Conservation (phyloP, 2,113 vertebrate species). For the Salvelinus sp. region DNA sequence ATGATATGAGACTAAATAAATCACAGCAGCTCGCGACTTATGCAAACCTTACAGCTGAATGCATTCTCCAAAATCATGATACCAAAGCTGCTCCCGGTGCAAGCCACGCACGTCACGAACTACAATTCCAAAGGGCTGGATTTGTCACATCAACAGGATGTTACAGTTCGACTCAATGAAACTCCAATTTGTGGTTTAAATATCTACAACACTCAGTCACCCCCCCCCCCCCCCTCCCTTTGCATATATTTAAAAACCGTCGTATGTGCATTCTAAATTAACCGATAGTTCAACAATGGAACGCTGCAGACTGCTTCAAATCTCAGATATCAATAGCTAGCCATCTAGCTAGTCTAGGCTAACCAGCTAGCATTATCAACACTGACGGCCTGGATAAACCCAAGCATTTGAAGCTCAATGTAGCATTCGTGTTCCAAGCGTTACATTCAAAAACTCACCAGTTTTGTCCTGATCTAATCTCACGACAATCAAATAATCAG, state of each 20-base stretch:
- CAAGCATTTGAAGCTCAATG: constrained; percentile 20
- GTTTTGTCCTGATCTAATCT: constrained; percentile 93
- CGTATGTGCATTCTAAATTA: background rate
- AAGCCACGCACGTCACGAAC: no score
- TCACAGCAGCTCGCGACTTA: no score
- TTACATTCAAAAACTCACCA: constrained; percentile 75
- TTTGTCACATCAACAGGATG: no score
- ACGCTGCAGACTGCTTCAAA: constrained; percentile 28
- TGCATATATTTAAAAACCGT: background rate
- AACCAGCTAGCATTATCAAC: constrained; percentile 65
- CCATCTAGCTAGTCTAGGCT: constrained; percentile 57
- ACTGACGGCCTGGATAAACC: constrained; percentile 66
- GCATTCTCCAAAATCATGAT: no score
- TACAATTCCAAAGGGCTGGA: no score
- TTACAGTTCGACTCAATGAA: background rate
- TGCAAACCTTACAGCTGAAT: no score
- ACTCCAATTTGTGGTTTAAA: background rate
- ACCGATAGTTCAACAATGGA: constrained; percentile 13
- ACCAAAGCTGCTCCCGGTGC: no score
- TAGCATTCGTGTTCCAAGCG: constrained; percentile 8
- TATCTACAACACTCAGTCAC: background rate
- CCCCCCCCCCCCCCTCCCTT: background rate
- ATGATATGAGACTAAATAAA: no score
- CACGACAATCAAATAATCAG: constrained; percentile 93
- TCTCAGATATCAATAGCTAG: background rate